Conservation (phyloP, 2,797 vertebrate species). For the Lates japonicus region DNA sequence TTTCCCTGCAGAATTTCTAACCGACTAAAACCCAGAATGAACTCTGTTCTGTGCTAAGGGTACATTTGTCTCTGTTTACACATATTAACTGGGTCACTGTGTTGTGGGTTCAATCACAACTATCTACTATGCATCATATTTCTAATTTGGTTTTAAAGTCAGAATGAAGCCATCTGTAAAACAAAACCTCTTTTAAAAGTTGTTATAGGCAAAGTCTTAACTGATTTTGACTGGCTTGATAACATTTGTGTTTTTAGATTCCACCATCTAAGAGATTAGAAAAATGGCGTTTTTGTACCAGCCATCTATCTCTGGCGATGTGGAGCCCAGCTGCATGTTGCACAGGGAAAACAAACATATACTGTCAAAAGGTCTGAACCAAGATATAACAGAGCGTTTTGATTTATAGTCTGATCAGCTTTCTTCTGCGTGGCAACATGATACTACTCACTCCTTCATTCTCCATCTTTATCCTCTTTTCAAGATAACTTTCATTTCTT, state of each 20-base stretch:
- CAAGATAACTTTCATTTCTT: slow-evolving; percentile 12
- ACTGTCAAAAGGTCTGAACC: slow-evolving; percentile 80
- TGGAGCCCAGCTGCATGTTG: slow-evolving; percentile 72
- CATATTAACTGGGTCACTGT: slow-evolving; percentile 48
- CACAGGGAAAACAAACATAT: slow-evolving; percentile 75
- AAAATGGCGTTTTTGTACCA: slow-evolving; percentile 68
- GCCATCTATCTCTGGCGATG: slow-evolving; percentile 63
- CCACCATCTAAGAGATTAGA: slow-evolving; percentile 49
- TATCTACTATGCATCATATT: slow-evolving; percentile 7
- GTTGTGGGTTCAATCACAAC: slow-evolving; percentile 36
- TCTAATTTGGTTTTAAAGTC: slow-evolving; percentile 31
- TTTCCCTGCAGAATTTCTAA: slow-evolving; percentile 68
- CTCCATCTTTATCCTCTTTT: slow-evolving; percentile 36
- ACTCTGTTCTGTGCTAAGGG: slow-evolving; percentile 48
- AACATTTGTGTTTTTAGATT: slow-evolving; percentile 55
- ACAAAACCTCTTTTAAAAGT: slow-evolving; percentile 41
- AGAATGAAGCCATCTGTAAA: slow-evolving; percentile 36
- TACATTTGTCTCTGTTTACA: slow-evolving; percentile 50
- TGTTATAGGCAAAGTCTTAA: slow-evolving; percentile 27
- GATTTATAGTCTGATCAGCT: slow-evolving; percentile 83
- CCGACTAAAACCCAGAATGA: slow-evolving; percentile 66
- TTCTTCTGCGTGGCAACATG: slow-evolving; percentile 59
- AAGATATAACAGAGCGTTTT: slow-evolving; percentile 76
- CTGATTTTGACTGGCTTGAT: slow-evolving; percentile 32
- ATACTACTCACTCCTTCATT: slow-evolving; percentile 59